phyloP scores from a whole-genome alignment of 2,888 invertebrate genomes.

The Erebia palarica region DNA sequence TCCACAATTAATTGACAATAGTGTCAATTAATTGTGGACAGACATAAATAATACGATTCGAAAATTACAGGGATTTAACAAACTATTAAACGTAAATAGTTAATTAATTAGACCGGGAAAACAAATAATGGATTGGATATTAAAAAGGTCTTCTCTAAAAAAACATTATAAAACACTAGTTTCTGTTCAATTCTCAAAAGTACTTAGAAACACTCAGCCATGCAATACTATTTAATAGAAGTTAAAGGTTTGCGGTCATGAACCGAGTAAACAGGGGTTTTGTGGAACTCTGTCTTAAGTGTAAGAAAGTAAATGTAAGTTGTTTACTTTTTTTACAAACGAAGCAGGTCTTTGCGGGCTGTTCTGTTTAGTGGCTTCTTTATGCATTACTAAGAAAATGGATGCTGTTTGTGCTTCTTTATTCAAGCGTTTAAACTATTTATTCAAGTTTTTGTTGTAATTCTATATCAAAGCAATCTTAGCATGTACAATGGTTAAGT shows the following conservation, averaged over 20 bases:
- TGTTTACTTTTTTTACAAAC: constrained; percentile 21
- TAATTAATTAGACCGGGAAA: no score
- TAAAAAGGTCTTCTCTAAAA: no score
- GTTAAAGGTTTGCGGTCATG: constrained; percentile 34
- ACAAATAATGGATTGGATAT: no score
- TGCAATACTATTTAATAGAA: constrained; percentile 41
- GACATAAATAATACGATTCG: no score
- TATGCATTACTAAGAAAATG: not conserved
- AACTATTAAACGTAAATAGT: no score
- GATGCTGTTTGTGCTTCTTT: not conserved
- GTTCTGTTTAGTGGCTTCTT: constrained; percentile 14
- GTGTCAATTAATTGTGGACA: no score
- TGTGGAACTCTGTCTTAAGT: not conserved
- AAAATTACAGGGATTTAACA: no score
- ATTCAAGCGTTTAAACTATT: constrained; percentile 7
- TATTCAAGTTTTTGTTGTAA: constrained; percentile 1
- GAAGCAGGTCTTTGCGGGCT: not conserved
- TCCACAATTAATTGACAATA: no score
- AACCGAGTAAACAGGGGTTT: constrained; percentile 24
- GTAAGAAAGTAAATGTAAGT: constrained; percentile 7
- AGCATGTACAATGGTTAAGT: no score
- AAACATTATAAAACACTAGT: not conserved
- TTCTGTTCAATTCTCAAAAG: not conserved
- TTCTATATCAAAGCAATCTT: no score
- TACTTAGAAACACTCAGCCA: constrained; percentile 13